Evolutionary conservation across 2,797 vertebrate species (phyloP).

Genomic region (Capromys pilorides): DNA sequence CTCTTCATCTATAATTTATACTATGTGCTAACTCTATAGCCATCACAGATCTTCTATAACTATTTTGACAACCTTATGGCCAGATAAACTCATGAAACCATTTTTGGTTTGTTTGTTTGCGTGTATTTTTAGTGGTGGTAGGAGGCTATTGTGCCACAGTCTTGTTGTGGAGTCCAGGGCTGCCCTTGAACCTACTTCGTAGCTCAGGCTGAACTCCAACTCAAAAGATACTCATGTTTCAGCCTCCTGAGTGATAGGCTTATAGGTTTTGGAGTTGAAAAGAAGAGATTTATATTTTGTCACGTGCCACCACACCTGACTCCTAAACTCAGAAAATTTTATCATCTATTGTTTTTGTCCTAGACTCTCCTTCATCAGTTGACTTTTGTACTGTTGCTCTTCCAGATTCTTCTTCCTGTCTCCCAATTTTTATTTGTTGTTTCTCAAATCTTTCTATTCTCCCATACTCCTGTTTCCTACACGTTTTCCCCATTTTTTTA

Average conservation of each 20-base stretch:
- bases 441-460: conserved; percentile 43
- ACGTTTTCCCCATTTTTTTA: neutral
- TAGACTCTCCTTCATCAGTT: neutral
- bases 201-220: too few relatives aligned
- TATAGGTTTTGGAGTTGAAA: too few relatives aligned
- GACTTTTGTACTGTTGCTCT: neutral
- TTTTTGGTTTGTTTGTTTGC: too few relatives aligned
- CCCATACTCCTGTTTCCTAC: conserved; percentile 1
- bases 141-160: too few relatives aligned
- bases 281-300: too few relatives aligned
- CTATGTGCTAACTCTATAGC: neutral
- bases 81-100: neutral
- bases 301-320: neutral
- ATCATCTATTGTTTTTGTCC: conserved; percentile 8
- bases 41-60: conserved; percentile 1
- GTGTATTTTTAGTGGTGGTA: too few relatives aligned
- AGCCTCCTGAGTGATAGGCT: neutral
- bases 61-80: conserved; percentile 50
- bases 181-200: too few relatives aligned
- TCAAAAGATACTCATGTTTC: neutral
- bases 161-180: too few relatives aligned
- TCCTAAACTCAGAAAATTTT: neutral
- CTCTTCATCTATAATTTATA: conserved; percentile 1
- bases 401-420: neutral
- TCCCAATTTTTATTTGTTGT: neutral